Evolutionary conservation across 2,113 vertebrate genomes (phyloP), one percentile per base, ranked within the genome.

Genomic region (Turnix velox): DNA sequence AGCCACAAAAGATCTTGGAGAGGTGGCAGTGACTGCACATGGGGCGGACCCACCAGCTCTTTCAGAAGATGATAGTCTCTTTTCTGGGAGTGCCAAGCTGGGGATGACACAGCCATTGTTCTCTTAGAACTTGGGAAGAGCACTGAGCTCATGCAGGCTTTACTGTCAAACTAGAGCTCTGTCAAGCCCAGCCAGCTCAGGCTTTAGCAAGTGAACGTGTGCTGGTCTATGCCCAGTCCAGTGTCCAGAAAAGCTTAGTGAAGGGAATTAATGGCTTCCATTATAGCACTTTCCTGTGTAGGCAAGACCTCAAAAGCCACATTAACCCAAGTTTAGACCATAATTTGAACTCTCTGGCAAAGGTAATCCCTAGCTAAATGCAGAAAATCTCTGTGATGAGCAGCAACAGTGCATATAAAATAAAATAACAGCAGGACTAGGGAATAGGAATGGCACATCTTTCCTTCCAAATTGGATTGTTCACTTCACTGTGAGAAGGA

Each of bases 401-500:
- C 89, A 83, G 93, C 87, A 95, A 93, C 39, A 92, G 59, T 65
- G 71, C 74, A 45, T 96, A 89, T 93, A 95, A 96, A 94, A 92
- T 93, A 95, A 95, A 94, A 92, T 95, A 96, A 96, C 94, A 92
- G 78, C 75, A 91, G 87, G 92, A 80, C 84, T 87, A 77, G 91
- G 91, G 94, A 92, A 91, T 73, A 90, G 91, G 71, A 85, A 88
- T 94, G 89, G 87, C 75, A 83, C 25, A 73, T 92, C 91, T 85
- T 91, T 85, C 89, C 71, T 92, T 96, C 84, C 91, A 96, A 96
- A 96, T 91, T 93, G 96, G 96, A 94, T 94, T 95, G 96, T 95
- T 94, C 87, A 80, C 81, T 96, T 94, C 51, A 39, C 59, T 91
- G 75, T 80, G 93, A 94, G 91, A 96, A 95, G 93, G 69, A 95